phyloP scores from a whole-genome alignment of 2,888 invertebrate species.

The Acrocyrtus sp. region DNA sequence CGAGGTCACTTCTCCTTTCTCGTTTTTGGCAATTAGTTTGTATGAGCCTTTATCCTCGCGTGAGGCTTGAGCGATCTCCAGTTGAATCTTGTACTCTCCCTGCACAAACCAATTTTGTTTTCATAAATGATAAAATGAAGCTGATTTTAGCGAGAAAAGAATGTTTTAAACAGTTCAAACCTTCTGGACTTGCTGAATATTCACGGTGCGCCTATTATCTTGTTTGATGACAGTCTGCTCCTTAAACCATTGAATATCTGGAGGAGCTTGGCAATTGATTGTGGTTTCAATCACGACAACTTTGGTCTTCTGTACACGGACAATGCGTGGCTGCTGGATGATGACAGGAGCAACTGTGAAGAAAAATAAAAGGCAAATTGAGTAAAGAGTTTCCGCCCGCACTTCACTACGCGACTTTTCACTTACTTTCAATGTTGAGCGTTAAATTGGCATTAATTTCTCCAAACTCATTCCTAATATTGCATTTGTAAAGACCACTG shows the following conservation, averaged over 20 bases:
- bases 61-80: constrained; percentile 87
- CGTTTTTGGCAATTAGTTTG: constrained; percentile 90
- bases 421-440: constrained; percentile 96
- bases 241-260: constrained; percentile 93
- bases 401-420: too few species aligned
- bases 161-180: too few species aligned
- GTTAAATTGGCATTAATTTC: constrained; percentile 97
- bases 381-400: background rate
- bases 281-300: constrained; percentile 93
- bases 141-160: too few species aligned
- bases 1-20: constrained; percentile 91
- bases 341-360: constrained; percentile 87
- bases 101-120: too few species aligned
- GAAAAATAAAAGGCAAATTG: constrained; percentile 15
- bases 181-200: constrained; percentile 82
- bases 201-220: constrained; percentile 79
- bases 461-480: constrained; percentile 94
- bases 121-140: too few species aligned
- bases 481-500: constrained; percentile 98
- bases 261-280: constrained; percentile 92
- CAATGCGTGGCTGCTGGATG: constrained; percentile 90
- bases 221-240: constrained; percentile 82
- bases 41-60: constrained; percentile 87
- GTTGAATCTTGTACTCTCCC: constrained; percentile 90
- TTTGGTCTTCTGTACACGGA: constrained; percentile 91